A percentile compares a stretch with the other conserved stretches of the same genome.
Conservation (phyloP, 2,797 vertebrate species). For the Myotis daubentonii region DNA sequence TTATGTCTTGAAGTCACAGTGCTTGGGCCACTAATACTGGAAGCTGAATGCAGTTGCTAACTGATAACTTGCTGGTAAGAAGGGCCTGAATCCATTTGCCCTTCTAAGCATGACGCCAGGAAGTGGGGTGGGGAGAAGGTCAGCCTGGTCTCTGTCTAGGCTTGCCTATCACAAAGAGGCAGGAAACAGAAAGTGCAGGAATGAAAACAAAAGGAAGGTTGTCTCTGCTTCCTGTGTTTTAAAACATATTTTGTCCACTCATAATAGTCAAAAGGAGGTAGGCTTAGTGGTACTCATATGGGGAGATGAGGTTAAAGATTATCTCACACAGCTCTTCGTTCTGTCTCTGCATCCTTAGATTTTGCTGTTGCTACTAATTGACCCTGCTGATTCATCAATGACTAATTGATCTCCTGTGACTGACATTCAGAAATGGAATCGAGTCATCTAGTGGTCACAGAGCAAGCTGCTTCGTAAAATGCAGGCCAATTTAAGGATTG, state of each 20-base stretch:
- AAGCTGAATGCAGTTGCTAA: not conserved
- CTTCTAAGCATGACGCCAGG: not conserved
- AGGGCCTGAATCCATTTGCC: not conserved
- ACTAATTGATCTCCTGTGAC: not conserved
- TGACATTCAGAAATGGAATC: not conserved
- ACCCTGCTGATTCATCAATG: not conserved
- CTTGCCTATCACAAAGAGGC: not conserved
- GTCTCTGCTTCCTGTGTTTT: not conserved
- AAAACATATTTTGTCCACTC: not conserved
- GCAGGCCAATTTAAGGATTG: not conserved
- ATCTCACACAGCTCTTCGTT: not conserved
- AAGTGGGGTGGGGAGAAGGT: not conserved
- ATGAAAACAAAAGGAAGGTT: not conserved
- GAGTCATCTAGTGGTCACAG: not conserved
- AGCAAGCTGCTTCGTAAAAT: not conserved
- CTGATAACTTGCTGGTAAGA: not conserved
- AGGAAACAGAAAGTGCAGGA: conserved; percentile 1
- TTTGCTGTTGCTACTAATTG: not conserved
- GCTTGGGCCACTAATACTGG: not conserved
- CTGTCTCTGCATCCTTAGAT: not conserved
- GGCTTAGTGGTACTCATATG: not conserved
- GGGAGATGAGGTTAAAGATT: not conserved
- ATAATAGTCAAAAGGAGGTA: not conserved
- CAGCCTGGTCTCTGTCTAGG: not conserved
- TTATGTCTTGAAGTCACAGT: not conserved